Conservation (phyloP, 1,140 invertebrate genomes). For the Microplitis demolitor region DNA sequence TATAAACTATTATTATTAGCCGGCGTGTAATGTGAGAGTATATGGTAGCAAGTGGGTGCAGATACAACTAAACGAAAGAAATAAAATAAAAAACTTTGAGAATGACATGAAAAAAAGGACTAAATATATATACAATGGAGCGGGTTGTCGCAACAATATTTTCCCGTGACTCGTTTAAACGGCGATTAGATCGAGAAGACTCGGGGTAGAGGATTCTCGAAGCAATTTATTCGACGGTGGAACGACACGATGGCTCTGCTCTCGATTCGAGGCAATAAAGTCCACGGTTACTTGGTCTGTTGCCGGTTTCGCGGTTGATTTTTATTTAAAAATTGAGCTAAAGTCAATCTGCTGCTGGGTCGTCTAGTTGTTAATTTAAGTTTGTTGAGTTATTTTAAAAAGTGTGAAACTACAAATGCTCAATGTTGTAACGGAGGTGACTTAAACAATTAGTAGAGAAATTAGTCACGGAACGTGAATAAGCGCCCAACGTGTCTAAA, state of each 20-base stretch:
- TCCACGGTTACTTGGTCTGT: too few species aligned
- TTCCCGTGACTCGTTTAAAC: constrained; percentile 24
- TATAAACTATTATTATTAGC: constrained; percentile 53
- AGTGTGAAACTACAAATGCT: constrained; percentile 3
- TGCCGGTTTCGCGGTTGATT: too few species aligned
- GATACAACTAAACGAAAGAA: constrained; percentile 7
- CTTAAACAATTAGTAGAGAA: constrained; percentile 26
- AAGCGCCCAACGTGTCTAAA: constrained; percentile 6
- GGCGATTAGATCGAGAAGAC: constrained; percentile 26
- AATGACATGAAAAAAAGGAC: constrained; percentile 4
- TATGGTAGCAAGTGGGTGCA: neutral
- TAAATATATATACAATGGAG: neutral
- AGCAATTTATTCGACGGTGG: neutral
- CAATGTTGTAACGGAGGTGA: constrained; percentile 9
- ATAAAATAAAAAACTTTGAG: constrained; percentile 25
- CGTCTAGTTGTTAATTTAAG: neutral
- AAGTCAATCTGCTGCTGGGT: neutral
- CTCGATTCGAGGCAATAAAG: too few species aligned
- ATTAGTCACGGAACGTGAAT: constrained; percentile 18
- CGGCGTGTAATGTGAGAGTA: constrained; percentile 37
- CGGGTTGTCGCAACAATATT: constrained; percentile 25
- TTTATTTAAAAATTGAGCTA: neutral
- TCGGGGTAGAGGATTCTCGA: neutral
- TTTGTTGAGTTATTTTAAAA: neutral
- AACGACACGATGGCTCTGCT: neutral